phyloP scores from a whole-genome alignment of 1,140 invertebrate species.

The Lethrus apterus region DNA sequence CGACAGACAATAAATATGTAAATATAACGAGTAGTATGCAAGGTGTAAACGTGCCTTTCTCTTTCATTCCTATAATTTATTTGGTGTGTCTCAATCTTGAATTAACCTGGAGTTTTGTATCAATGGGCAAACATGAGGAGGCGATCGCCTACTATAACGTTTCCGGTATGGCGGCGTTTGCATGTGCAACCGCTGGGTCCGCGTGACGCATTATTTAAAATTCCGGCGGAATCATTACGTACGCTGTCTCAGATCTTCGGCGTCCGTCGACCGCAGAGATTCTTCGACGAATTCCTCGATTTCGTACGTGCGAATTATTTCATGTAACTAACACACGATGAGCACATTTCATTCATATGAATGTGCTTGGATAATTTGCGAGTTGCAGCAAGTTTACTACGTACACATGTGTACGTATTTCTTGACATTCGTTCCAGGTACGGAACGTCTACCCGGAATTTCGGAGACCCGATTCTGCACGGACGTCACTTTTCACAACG shows the following conservation, averaged over 20 bases:
- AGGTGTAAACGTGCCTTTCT: slow-evolving; percentile 28
- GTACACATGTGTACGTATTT: too few species aligned
- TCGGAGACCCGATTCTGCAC: too few species aligned
- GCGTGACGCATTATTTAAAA: slow-evolving; percentile 15
- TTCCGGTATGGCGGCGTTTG: slow-evolving; percentile 15
- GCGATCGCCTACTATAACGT: slow-evolving; percentile 13
- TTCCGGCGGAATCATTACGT: not conserved
- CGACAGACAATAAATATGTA: slow-evolving; percentile 21
- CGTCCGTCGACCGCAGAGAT: too few species aligned
- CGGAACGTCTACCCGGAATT: too few species aligned
- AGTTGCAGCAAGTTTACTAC: too few species aligned
- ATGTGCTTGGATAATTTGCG: too few species aligned
- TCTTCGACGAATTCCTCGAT: too few species aligned
- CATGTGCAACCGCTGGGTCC: not conserved
- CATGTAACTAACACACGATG: too few species aligned
- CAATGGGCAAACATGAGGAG: slow-evolving; percentile 17
- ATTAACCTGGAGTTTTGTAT: slow-evolving; percentile 21
- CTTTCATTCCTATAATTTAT: slow-evolving; percentile 28
- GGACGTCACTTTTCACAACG: too few species aligned
- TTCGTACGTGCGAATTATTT: too few species aligned
- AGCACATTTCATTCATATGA: too few species aligned
- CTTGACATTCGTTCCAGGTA: too few species aligned
- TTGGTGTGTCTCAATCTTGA: slow-evolving; percentile 25
- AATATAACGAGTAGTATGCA: slow-evolving; percentile 25
- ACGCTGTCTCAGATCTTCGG: not conserved